Evolutionary conservation across 2,113 vertebrate genomes (phyloP), one percentile per base, ranked within the genome.

Genomic region (Stigmatopora nigra): DNA sequence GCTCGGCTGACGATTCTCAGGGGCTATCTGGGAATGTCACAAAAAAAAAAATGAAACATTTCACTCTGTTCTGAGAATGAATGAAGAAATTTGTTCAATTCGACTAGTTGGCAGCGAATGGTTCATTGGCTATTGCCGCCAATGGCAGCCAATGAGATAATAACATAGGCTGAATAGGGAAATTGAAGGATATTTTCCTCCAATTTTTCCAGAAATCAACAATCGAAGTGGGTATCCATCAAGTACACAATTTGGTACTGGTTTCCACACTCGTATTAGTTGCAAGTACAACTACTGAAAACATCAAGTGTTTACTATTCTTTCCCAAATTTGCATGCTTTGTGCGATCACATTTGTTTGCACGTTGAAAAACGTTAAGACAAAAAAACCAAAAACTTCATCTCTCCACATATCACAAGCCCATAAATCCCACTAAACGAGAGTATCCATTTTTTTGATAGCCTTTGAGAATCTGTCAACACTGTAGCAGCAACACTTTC

Each of bases 381-480:
- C 52, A 9, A 53, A 19, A 52, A 12, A 19, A n/a, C n/a, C n/a
- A n/a, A 1, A 7, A 52, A 22, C 17, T 31, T 31, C 49, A n/a
- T 51, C 52, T 5, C 19, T 53, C 25, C 25, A 2, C 2, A 13
- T 7, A 5, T 25, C 22, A 13, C 10, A 14, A 13, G 53, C 22
- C 14, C 14, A 7, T 14, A 31, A 14, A 56, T 15, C 7, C 14
- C 20, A 17, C 9, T 17, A 56, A 20, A 52, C 8, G 10, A 67
- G 61, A 78, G 72, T 60, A 56, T 66, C 36, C 1, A 1, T 19
- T 55, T 63, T 47, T 79, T 68, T 66, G 73, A 82, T 69, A 87
- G 82, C 82, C 82, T 82, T 73, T 82, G 82, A 86, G 84, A 87
- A 88, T 78, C 81, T 17, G 67, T 66, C 64, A 35, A 49, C 68